phyloP scores from a whole-genome alignment of 2,797 vertebrate species.

The Synaphobranchus kaupii region DNA sequence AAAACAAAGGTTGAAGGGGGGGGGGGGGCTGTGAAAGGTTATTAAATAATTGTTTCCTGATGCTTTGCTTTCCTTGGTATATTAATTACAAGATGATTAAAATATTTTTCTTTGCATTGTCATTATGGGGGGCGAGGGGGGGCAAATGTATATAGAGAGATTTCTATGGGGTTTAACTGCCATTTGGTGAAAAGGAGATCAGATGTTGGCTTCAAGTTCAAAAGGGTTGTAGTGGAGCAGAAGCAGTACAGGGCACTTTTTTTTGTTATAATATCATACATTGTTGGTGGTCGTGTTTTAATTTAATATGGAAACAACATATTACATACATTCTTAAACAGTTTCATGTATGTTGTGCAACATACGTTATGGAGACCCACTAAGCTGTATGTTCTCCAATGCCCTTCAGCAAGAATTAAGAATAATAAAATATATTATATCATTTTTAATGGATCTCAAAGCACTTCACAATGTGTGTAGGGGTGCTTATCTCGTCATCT shows the following conservation, averaged over 20 bases:
- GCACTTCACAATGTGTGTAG: background rate
- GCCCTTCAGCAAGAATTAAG: background rate
- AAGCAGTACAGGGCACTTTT: background rate
- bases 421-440: background rate
- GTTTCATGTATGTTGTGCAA: background rate
- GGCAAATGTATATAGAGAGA: constrained; percentile 10
- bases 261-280: background rate
- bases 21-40: constrained; percentile 49
- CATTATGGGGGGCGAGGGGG: constrained; percentile 43
- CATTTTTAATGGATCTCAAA: background rate
- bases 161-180: constrained; percentile 13
- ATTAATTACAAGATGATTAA: constrained; percentile 59
- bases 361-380: background rate
- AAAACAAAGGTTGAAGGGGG: constrained; percentile 55
- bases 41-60: constrained; percentile 73
- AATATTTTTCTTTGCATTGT: constrained; percentile 38
- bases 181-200: constrained; percentile 15
- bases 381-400: background rate
- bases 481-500: background rate
- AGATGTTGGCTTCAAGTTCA: constrained; percentile 21
- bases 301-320: background rate
- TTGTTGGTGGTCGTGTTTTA: background rate
- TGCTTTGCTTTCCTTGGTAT: constrained; percentile 63
- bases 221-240: background rate
- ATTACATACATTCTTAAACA: background rate